Conservation (phyloP, 2,113 vertebrate species). For the Elephas maximus region DNA sequence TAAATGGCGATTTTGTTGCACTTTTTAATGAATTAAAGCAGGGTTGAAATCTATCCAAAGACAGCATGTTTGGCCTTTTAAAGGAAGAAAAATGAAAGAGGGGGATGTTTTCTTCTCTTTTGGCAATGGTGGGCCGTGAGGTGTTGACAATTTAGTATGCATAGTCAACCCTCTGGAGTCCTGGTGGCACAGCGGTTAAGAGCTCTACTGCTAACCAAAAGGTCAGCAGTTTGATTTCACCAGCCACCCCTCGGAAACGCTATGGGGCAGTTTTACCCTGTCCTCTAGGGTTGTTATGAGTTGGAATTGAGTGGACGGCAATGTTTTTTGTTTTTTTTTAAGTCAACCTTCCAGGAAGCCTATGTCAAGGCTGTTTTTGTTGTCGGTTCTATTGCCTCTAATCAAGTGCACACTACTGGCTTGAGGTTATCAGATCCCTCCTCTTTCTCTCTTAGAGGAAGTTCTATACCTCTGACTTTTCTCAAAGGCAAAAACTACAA, state of each 20-base stretch:
- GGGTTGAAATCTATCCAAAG: constrained; percentile 94
- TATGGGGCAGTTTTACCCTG: too few relatives aligned
- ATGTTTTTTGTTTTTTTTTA: too few relatives aligned
- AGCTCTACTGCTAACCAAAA: too few relatives aligned
- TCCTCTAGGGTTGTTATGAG: too few relatives aligned
- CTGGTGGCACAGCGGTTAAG: too few relatives aligned
- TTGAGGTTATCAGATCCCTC: neutral
- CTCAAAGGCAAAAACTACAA: neutral
- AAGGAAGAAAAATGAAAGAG: constrained; percentile 90
- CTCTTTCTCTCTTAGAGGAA: neutral
- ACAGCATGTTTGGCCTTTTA: constrained; percentile 95
- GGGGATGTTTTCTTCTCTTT: constrained; percentile 88
- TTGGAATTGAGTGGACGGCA: too few relatives aligned
- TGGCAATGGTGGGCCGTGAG: constrained; percentile 87
- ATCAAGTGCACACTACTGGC: neutral
- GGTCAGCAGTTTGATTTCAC: too few relatives aligned
- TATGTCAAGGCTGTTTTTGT: neutral
- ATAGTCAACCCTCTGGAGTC: neutral
- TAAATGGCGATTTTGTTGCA: constrained; percentile 95
- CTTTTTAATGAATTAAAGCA: constrained; percentile 92
- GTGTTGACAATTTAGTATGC: constrained; percentile 86
- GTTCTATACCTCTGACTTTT: neutral
- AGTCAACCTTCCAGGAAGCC: too few relatives aligned
- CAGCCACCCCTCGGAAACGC: too few relatives aligned
- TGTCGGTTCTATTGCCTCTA: neutral